Percentiles rank a stretch among this genome's conserved stretches.
Conservation (phyloP, 2,113 vertebrate species). For the Jacana jacana region DNA sequence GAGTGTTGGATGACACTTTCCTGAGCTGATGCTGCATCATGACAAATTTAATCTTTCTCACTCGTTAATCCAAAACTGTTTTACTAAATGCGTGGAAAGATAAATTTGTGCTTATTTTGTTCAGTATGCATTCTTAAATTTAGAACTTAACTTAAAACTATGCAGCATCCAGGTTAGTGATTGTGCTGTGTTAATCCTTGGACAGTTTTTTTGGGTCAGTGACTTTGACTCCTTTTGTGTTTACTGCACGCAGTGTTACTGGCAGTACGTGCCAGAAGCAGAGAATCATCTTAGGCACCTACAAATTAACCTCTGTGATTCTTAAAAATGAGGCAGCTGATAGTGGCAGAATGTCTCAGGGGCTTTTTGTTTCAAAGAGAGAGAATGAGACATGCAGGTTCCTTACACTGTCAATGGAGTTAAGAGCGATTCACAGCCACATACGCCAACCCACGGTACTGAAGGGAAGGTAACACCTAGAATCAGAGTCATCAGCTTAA, state of each 20-base stretch:
- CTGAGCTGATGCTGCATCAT: neutral
- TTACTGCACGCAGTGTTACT: neutral
- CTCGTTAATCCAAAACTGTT: neutral
- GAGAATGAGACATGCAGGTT: neutral
- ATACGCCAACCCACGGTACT: accelerated
- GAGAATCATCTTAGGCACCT: neutral
- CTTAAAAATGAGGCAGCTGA: neutral
- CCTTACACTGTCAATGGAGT: neutral
- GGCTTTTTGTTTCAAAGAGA: neutral
- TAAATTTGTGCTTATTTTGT: neutral
- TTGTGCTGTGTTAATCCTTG: neutral
- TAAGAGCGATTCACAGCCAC: neutral
- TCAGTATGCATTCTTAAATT: neutral
- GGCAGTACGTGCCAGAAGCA: neutral
- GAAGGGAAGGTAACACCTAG: neutral
- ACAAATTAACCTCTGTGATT: neutral
- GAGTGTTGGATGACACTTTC: neutral
- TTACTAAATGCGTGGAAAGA: neutral
- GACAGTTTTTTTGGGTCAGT: neutral
- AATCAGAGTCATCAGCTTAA: neutral
- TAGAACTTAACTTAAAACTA: neutral
- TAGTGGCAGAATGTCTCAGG: neutral
- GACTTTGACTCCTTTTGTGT: neutral
- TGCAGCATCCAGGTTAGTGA: neutral
- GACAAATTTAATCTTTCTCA: neutral